Evolutionary conservation across 1,140 invertebrate species (phyloP), one percentile per base, ranked within the genome.

Genomic region (Lordiphosa stackelbergi): DNA sequence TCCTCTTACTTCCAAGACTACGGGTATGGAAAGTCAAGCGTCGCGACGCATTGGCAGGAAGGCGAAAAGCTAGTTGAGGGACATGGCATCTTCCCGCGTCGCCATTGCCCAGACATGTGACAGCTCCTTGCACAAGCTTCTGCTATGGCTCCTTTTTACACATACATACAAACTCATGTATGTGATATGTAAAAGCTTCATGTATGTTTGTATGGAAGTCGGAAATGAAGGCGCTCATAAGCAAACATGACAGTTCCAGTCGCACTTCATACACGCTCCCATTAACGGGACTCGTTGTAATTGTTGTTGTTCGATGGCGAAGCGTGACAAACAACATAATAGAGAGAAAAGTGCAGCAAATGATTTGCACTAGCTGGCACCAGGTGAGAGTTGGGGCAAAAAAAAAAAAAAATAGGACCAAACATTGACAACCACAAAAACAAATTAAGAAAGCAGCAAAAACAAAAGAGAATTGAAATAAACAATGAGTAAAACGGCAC

Each of bases 241-340:
- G 66, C 71, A 81, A 79, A 81, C 71, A 81, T 79, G 75, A 79
- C 75, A 81, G 71, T 52, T 60, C 66, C 61, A 58, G 5, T 41
- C 13, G 24, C 40, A 16, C 51, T 45, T 28, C 41, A 24, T 10
- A 37, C 64, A 61, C 53, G 73, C 73, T 78, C 70, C 73, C 75
- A 78, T 81, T 78, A 81, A 78, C 73, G 60, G 60, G 13, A 42
- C 40, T 46, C 7, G 61, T 48, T 56, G 24, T 31, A 47, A 61
- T 56, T 66, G 62, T 65, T 66, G 22, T 36, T 51, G 13, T 73
- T 68, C 72, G 71, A 71, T 71, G 58, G 42, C 46, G 68, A 58
- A 62, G 75, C 75, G 77, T 81, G 77, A 83, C 77, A 81, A 75
- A 81, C 34, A 66, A 53, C 57, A 46, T 12, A 24, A 24, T 46